Base-by-base conservation (phyloP, 2,113 vertebrate species). In the Brachirus orientalis region DNA sequence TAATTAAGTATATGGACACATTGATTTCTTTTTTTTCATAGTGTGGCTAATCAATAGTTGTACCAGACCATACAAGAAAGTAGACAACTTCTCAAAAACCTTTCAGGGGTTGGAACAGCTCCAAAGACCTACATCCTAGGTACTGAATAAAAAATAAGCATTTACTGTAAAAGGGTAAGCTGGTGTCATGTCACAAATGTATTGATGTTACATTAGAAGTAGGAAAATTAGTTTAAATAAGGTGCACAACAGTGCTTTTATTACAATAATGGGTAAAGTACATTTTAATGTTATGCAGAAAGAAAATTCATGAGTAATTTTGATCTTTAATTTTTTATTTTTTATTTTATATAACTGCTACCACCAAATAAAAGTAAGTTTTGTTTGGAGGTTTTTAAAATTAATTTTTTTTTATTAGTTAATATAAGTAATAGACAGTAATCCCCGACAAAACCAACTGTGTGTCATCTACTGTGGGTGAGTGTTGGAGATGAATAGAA, bases 1-100 rank as follows among this genome's bases (percentile, higher is more conserved):
- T 44, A 58, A 84, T 83, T 73, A 44, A 70, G 35, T 63, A 2
- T 67, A 7, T 10, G n/a, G 17, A 3, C 20, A 20, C 11, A 19
- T 43, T 1, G n/a, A 7, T 35, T 61, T 52, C 10, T 20, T 75
- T 44, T 46, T 74, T 54, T 38, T 38, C 33, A 17, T 50, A 55
- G 10, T 1, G 40, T 16, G 12, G 22, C 11, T 33, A 58, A 82
- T 82, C 70, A 71, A 82, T 82, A 14, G 7, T 35, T 81, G 10
- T 19, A 56, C 57, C 28, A 45, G 36, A 33, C 28, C 36, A 46
- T 43, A 36, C 17, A 55, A 47, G 70, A 60, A 22, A 37, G 43
- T 36, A 10, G 11, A 33, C 17, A 65, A 41, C 17, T 46, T 69
- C 19, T 48, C 17, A 19, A 3, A 63, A 75, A 12, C 13, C 47